Conservation (phyloP, 2,888 invertebrate genomes). For the Polietes domitor region DNA sequence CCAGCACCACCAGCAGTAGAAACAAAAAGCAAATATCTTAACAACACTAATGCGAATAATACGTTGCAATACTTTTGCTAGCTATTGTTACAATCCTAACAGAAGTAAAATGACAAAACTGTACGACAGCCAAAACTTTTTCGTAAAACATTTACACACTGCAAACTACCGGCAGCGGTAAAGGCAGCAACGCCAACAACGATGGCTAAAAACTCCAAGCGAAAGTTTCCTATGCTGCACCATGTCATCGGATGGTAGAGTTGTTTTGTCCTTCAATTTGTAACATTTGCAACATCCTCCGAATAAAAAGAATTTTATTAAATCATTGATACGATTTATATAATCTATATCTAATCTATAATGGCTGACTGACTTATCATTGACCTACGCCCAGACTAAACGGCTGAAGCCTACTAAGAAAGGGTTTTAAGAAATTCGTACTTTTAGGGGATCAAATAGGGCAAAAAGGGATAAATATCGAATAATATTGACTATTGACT, state of each 20-base stretch:
- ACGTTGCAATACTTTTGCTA: conserved; percentile 43
- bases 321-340: too few species aligned
- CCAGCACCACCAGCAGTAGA: neutral
- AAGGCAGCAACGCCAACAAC: neutral
- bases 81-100: conserved; percentile 34
- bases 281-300: neutral
- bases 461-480: too few species aligned
- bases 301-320: too few species aligned
- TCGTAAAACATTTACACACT: conserved; percentile 47
- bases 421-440: too few species aligned
- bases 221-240: conserved; percentile 5
- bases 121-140: conserved; percentile 45
- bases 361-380: too few species aligned
- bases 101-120: conserved; percentile 51
- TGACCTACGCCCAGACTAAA: too few species aligned
- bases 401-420: too few species aligned
- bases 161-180: neutral
- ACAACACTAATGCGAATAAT: conserved; percentile 57
- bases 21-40: conserved; percentile 43
- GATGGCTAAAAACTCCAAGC: neutral
- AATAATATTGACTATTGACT: too few species aligned
- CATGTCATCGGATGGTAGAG: neutral
- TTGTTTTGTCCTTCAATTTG: neutral
- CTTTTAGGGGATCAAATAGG: too few species aligned
- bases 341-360: too few species aligned